phyloP scores from a whole-genome alignment of 2,113 vertebrate species.

The Colossoma macropomum region DNA sequence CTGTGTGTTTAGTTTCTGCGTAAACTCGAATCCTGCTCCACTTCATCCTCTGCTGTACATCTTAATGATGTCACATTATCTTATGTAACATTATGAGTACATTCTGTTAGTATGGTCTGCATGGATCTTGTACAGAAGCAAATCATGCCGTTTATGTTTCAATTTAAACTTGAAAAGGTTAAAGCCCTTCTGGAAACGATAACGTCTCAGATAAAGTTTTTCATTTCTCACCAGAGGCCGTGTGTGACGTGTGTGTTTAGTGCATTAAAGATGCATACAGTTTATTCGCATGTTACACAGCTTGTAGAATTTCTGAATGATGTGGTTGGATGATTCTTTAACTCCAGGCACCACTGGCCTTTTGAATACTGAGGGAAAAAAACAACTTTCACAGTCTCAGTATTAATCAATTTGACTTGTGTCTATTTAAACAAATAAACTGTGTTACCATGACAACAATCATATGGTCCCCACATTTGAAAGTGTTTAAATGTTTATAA shows the following conservation, averaged over 20 bases:
- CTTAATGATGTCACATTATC: not conserved
- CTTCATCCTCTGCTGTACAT: constrained; percentile 1
- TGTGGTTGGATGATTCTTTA: no score
- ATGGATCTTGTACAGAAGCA: constrained; percentile 1
- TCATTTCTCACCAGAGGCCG: not conserved
- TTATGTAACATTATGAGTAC: constrained; percentile 10
- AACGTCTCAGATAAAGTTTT: not conserved
- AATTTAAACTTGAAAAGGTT: not conserved
- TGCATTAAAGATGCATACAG: not conserved
- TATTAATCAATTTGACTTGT: no score
- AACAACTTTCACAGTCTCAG: no score
- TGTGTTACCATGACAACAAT: no score
- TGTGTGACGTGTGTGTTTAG: not conserved
- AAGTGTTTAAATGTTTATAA: no score
- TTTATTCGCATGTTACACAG: not conserved
- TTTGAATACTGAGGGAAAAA: no score
- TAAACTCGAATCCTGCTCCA: not conserved
- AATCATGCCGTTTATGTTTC: not conserved
- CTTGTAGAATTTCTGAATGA: constrained; percentile 1
- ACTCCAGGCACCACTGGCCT: no score
- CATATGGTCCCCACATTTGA: no score
- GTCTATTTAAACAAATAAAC: no score
- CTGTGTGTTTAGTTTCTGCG: not conserved
- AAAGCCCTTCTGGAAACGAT: not conserved
- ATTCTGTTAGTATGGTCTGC: not conserved